Evolutionary conservation across 1,140 invertebrate species (phyloP).

Genomic region (Trichonephila clavipes): DNA sequence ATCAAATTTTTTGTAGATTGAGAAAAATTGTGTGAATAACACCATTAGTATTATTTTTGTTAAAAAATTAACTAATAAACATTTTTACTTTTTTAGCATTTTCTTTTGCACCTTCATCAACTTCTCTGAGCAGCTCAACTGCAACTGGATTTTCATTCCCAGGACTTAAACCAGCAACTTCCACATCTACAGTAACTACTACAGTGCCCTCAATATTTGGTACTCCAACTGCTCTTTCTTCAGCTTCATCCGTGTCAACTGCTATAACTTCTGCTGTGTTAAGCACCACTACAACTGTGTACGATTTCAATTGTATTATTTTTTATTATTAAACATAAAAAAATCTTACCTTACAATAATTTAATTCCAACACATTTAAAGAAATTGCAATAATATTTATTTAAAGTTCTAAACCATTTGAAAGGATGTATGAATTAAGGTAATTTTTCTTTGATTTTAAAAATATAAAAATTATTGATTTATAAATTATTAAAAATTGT

Average conservation of each 20-base stretch:
- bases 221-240: slow-evolving; percentile 61
- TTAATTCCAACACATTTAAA: no score
- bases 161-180: slow-evolving; percentile 17
- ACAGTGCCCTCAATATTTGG: slow-evolving; percentile 52
- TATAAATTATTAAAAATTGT: no score
- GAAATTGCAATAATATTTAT: not conserved
- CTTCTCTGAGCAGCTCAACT: slow-evolving; percentile 68
- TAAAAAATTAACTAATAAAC: no score
- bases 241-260: slow-evolving; percentile 67
- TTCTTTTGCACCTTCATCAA: slow-evolving; percentile 67
- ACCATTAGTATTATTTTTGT: no score
- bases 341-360: no score
- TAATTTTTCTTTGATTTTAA: no score
- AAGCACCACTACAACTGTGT: slow-evolving; percentile 68
- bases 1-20: no score
- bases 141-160: slow-evolving; percentile 51
- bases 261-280: slow-evolving; percentile 67
- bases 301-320: not conserved
- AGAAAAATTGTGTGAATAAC: no score
- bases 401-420: no score
- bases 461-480: no score
- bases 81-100: slow-evolving; percentile 41
- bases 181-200: slow-evolving; percentile 71
- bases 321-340: no score
- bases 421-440: no score